Percentiles rank a stretch among this genome's conserved stretches.
phyloP scores from a whole-genome alignment of 2,113 vertebrate genomes.

The Clarias gariepinus region DNA sequence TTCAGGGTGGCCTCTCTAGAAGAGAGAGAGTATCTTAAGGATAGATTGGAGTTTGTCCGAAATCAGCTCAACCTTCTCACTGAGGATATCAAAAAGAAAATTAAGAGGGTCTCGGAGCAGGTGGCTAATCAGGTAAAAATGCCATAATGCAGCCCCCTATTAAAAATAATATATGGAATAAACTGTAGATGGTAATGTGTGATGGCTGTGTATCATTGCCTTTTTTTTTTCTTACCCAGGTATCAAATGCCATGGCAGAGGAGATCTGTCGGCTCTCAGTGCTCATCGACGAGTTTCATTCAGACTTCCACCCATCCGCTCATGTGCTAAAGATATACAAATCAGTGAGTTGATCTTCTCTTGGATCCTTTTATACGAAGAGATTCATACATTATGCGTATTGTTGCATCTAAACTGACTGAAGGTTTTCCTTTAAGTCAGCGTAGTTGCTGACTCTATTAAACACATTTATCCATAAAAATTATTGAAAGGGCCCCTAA shows the following conservation, averaged over 20 bases:
- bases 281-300: constrained; percentile 89
- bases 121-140: constrained; percentile 84
- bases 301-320: constrained; percentile 89
- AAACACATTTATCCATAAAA: background rate
- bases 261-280: constrained; percentile 94
- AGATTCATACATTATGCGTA: background rate
- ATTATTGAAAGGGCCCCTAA: background rate
- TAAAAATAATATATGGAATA: background rate
- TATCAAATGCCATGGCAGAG: constrained; percentile 92
- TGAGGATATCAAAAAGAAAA: constrained; percentile 89
- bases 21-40: constrained; percentile 86
- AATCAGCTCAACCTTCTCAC: constrained; percentile 89
- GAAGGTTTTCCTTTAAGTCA: background rate
- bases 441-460: background rate
- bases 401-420: background rate
- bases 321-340: constrained; percentile 91
- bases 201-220: background rate
- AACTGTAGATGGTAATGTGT: background rate
- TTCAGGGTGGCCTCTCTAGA: constrained; percentile 85
- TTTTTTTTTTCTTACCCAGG: constrained; percentile 71
- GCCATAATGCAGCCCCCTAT: background rate
- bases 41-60: constrained; percentile 86
- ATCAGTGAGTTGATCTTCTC: constrained; percentile 74
- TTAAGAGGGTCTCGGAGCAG: constrained; percentile 85
- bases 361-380: no score